These are phyloP conservation scores for Portevinia maculata DNA, from an alignment of 2,888 invertebrate genomes.

Conservation along the genomic window DNA sequence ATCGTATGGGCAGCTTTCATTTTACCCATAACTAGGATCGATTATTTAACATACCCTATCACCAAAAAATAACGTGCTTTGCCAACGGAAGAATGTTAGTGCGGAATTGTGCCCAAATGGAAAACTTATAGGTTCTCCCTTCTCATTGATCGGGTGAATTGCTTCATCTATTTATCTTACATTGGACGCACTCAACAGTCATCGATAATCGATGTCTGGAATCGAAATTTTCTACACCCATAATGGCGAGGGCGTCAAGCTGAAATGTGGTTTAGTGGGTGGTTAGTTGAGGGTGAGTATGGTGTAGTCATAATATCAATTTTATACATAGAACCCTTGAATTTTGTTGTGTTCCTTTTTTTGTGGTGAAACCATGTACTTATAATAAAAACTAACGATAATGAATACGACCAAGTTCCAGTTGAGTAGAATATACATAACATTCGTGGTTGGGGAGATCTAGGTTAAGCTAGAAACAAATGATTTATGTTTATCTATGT, in stretches of 20 bases:
- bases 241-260: constrained; percentile 36
- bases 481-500: constrained; percentile 64
- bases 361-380: constrained; percentile 19
- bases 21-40: constrained; percentile 26
- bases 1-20: constrained; percentile 40
- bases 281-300: constrained; percentile 4
- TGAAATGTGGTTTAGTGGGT: constrained; percentile 19
- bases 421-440: constrained; percentile 12
- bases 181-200: constrained; percentile 48
- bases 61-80: not conserved
- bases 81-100: not conserved
- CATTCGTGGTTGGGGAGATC: not conserved
- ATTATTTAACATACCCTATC: constrained; percentile 2
- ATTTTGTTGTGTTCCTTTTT: not conserved
- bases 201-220: constrained; percentile 61
- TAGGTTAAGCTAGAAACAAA: constrained; percentile 37
- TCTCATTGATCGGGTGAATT: constrained; percentile 40
- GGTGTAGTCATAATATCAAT: constrained; percentile 59
- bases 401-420: constrained; percentile 61
- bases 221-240: constrained; percentile 43
- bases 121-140: constrained; percentile 3
- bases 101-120: not conserved
- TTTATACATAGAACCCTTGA: constrained; percentile 64
- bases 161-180: constrained; percentile 41
- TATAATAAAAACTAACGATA: constrained; percentile 72